phyloP scores from a whole-genome alignment of 2,797 vertebrate species.

The Falco novaeseelandiae region DNA sequence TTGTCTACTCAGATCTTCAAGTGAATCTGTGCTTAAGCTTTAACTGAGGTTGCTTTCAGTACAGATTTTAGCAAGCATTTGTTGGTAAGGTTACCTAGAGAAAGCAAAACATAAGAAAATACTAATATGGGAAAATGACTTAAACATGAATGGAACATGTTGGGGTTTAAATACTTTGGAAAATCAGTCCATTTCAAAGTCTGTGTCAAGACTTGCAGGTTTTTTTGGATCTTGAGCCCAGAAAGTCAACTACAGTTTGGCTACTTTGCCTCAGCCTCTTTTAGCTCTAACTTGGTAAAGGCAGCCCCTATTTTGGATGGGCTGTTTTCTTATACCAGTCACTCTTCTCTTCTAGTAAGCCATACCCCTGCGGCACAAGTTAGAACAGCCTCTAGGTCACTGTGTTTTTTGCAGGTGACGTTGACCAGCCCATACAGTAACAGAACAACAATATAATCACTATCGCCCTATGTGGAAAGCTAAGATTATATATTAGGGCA shows the following conservation, averaged over 20 bases:
- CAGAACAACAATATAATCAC: not conserved
- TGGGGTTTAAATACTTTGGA: not conserved
- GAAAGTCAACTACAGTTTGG: not conserved
- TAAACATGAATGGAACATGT: not conserved
- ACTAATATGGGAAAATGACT: not conserved
- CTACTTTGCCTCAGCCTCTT: not conserved
- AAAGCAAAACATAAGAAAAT: not conserved
- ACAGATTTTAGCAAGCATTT: not conserved
- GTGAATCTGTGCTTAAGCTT: not conserved
- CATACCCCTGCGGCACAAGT: rapidly evolving
- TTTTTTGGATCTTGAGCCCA: not conserved
- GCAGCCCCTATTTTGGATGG: rapidly evolving
- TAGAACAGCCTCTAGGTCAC: not conserved
- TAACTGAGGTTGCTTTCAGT: not conserved
- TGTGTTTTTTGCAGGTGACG: not conserved
- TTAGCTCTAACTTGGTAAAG: not conserved
- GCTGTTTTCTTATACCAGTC: not conserved
- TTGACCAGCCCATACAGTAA: not conserved
- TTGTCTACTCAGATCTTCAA: not conserved
- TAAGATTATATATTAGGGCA: not conserved
- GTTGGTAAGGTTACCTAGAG: not conserved
- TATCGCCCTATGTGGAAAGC: not conserved
- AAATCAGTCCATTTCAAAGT: not conserved
- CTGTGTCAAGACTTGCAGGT: rapidly evolving
- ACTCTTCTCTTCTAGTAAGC: rapidly evolving